Evolutionary conservation across 2,797 vertebrate genomes (phyloP), one percentile per base, ranked within the genome.

Genomic region (Spheniscus humboldti): DNA sequence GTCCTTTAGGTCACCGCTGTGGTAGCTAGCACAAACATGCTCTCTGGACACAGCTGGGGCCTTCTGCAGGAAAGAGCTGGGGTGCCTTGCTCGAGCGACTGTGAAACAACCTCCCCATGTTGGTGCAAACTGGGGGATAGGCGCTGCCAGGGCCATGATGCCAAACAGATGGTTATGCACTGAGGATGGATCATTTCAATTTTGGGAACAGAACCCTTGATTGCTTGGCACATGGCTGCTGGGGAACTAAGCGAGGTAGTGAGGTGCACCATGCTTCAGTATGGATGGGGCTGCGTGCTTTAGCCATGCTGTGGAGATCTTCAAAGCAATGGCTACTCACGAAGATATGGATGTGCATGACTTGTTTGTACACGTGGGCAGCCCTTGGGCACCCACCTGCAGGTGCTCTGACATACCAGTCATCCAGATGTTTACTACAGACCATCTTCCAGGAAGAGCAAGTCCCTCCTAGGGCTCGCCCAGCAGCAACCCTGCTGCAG

Each of bases 111-210:
- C 7, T 78, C 48, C 27, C 68, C 20, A 2, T 2, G 2, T 8
- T 11, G 23, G 13, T 53, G 23, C 6, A 22, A 45, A 37, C 1
- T 7, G 5, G 0, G 0, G 15, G 20, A 62, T 5, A 13, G 19
- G 15, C 24, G 9, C 22, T 64, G 18, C 14, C 45, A 66, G 28
- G 41, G 17, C 33, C 48, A 10, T 9, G 20, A 47, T n/a, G 35
- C 23, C 15, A 48, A 73, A 35, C 3, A 19, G 18, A 12, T 6
- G 11, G 9, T 27, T 52, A 25, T 7, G 23, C 2, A 1, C 41
- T 23, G 12, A 47, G 16, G 19, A 25, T 7, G 10, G 37, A 24
- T 9, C 22, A 47, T 7, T 23, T 74, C 18, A 17, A 18, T n/a
- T 82, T 60, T 60, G 39, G 33, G 41, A 79, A 18, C 24, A 79